phyloP scores from a whole-genome alignment of 2,888 invertebrate genomes.

The Bedellia somnulentella region DNA sequence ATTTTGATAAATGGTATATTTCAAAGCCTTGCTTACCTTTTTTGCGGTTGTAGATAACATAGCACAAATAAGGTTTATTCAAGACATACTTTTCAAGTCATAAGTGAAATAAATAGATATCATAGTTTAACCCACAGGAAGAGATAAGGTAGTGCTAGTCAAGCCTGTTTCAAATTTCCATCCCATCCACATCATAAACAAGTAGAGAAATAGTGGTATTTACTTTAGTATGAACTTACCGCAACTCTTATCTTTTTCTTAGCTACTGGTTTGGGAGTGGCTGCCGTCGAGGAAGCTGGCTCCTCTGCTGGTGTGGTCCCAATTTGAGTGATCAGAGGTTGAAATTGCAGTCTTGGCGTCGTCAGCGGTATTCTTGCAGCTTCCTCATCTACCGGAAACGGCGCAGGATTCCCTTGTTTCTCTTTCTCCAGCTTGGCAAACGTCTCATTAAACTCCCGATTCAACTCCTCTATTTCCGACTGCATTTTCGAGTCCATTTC shows the following conservation, averaged over 20 bases:
- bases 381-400: not conserved
- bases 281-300: constrained; percentile 6
- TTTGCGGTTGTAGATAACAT: too few species aligned
- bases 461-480: constrained; percentile 43
- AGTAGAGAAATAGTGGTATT: too few species aligned
- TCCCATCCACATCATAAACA: too few species aligned
- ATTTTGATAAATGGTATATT: too few species aligned
- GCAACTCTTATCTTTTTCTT: constrained; percentile 41
- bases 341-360: not conserved
- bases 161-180: too few species aligned
- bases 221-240: constrained; percentile 24
- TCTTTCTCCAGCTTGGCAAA: constrained; percentile 34
- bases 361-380: too few species aligned
- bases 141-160: too few species aligned
- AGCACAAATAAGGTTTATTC: too few species aligned
- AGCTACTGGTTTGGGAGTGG: constrained; percentile 28
- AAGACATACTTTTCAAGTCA: too few species aligned
- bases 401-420: not conserved
- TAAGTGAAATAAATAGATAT: too few species aligned
- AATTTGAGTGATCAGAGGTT: not conserved
- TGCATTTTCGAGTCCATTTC: constrained; percentile 29
- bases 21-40: too few species aligned
- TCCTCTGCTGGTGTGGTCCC: not conserved
- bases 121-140: too few species aligned
- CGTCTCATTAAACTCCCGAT: constrained; percentile 42